These are phyloP conservation scores for Cryptotis parvus DNA, from an alignment of 2,113 vertebrate genomes.

Conservation along the genomic window DNA sequence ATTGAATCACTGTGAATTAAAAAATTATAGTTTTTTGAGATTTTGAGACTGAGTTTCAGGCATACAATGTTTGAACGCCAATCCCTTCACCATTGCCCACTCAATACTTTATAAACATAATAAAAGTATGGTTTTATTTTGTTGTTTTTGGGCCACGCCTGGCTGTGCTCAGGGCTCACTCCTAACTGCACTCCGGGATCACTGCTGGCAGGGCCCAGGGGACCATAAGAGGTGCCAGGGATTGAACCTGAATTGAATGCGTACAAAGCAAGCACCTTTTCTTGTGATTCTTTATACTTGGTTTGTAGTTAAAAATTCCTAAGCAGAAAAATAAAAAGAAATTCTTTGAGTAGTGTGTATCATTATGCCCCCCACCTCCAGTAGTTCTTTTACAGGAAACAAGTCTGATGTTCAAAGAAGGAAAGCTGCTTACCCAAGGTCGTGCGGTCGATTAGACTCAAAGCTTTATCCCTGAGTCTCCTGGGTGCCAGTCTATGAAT, in stretches of 20 bases:
- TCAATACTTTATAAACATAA: background rate
- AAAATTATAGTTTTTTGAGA: no score
- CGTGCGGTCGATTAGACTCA: background rate
- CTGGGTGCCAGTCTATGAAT: background rate
- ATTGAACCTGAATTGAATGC: no score
- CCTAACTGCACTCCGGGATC: no score
- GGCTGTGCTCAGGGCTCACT: no score
- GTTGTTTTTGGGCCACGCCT: no score
- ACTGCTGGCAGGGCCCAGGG: no score
- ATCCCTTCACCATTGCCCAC: no score
- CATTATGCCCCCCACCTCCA: background rate
- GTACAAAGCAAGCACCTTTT: no score
- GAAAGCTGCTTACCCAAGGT: background rate
- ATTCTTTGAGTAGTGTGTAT: background rate
- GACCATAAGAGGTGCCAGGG: no score
- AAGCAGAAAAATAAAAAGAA: background rate
- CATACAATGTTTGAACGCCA: no score
- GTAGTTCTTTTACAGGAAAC: background rate
- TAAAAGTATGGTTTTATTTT: background rate
- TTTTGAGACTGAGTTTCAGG: no score
- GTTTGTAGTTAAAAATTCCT: background rate
- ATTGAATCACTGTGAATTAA: no score
- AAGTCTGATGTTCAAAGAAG: background rate
- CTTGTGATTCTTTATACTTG: background rate
- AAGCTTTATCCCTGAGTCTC: background rate